Evolutionary conservation across 2,888 invertebrate species (phyloP).

Genomic region (Stegophylla sp.): DNA sequence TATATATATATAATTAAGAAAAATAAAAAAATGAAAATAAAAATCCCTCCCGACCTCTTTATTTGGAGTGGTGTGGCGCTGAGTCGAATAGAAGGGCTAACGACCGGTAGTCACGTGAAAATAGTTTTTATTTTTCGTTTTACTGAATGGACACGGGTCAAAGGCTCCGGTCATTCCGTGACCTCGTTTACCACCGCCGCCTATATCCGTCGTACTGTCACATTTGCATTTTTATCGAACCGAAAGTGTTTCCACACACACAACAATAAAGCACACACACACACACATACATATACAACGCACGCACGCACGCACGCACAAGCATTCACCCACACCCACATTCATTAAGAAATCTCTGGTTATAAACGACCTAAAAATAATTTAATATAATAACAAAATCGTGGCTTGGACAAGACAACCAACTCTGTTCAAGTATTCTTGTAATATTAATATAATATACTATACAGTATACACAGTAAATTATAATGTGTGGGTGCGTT

Average conservation of each 20-base stretch:
- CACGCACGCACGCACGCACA: neutral
- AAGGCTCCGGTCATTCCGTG: conserved; percentile 51
- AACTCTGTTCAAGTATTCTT: no score
- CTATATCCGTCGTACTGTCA: conserved; percentile 23
- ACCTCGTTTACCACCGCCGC: conserved; percentile 37
- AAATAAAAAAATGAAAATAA: neutral
- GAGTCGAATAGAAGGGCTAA: conserved; percentile 23
- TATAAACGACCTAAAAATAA: conserved; percentile 32
- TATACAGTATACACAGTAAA: neutral
- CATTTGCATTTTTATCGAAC: conserved; percentile 58
- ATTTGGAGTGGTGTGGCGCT: neutral
- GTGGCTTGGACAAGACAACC: neutral
- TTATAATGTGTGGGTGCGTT: conserved; percentile 7
- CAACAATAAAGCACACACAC: no score
- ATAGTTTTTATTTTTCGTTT: conserved; percentile 12
- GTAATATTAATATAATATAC: conserved; percentile 5
- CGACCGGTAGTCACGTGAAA: conserved; percentile 56
- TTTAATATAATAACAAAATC: conserved; percentile 29
- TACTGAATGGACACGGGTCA: conserved; percentile 55
- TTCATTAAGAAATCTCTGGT: conserved; percentile 38
- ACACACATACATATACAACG: no score
- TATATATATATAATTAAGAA: no score
- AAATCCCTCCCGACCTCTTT: conserved; percentile 3
- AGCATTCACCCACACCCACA: conserved; percentile 32
- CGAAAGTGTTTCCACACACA: conserved; percentile 36